phyloP scores from a whole-genome alignment of 1,140 invertebrate genomes.

The Choristoneura fumiferana region DNA sequence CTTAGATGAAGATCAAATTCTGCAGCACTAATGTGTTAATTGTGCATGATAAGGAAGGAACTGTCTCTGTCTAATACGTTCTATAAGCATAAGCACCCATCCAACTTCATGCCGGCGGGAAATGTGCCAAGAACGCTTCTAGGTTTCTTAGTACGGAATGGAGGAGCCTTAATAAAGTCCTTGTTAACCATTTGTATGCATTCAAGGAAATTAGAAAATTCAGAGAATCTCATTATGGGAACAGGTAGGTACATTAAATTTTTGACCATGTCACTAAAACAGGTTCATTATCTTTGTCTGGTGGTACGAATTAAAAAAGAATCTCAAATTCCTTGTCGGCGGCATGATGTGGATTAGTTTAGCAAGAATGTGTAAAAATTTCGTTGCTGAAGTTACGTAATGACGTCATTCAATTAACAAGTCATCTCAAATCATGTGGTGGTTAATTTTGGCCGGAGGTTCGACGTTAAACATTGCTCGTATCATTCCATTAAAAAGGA shows the following conservation, averaged over 20 bases:
- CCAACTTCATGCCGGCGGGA: slow-evolving; percentile 27
- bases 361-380: slow-evolving; percentile 10
- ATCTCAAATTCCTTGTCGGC: slow-evolving; percentile 6
- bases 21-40: slow-evolving; percentile 11
- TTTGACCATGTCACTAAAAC: slow-evolving; percentile 20
- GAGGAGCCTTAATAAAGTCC: slow-evolving; percentile 30
- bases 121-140: slow-evolving; percentile 33
- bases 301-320: background rate
- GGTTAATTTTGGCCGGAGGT: background rate
- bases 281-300: background rate
- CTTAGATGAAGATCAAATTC: background rate
- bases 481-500: slow-evolving; percentile 25
- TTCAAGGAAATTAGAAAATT: slow-evolving; percentile 15
- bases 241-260: slow-evolving; percentile 25
- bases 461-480: background rate
- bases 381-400: slow-evolving; percentile 9
- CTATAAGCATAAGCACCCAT: slow-evolving; percentile 16
- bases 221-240: background rate
- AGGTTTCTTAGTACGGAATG: slow-evolving; percentile 22
- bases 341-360: too few species aligned
- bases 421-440: background rate
- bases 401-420: slow-evolving; percentile 17
- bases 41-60: slow-evolving; percentile 2
- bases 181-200: slow-evolving; percentile 9
- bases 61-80: slow-evolving; percentile 9